phyloP scores from a whole-genome alignment of 2,888 invertebrate species.

The Andrena bicolor region DNA sequence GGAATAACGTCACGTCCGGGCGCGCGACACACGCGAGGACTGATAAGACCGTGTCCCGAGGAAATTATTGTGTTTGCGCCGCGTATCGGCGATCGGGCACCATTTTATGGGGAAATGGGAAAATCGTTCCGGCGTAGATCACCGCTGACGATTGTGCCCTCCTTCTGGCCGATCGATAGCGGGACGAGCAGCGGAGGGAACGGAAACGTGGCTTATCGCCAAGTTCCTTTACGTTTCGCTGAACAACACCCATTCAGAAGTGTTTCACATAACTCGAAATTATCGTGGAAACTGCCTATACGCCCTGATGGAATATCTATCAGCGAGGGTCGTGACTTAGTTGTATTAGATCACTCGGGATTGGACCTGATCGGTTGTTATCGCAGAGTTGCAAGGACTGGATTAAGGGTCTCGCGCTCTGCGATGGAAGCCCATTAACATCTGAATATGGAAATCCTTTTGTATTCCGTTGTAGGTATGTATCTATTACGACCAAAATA shows the following conservation, averaged over 20 bases:
- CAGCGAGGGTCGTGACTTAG: conserved; percentile 12
- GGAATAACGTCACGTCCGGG: conserved; percentile 64
- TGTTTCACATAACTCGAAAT: conserved; percentile 5
- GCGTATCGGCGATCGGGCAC: conserved; percentile 51
- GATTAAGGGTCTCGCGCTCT: no score
- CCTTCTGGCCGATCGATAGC: conserved; percentile 57
- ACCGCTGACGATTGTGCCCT: conserved; percentile 50
- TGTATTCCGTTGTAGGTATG: no score
- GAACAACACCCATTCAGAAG: conserved; percentile 40
- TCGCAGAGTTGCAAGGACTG: not conserved
- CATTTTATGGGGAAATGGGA: conserved; percentile 33
- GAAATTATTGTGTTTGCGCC: conserved; percentile 68
- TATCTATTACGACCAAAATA: no score
- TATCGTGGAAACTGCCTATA: conserved; percentile 2
- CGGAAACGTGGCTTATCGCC: conserved; percentile 57
- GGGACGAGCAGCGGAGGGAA: conserved; percentile 19
- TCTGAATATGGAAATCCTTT: no score
- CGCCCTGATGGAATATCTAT: conserved; percentile 25
- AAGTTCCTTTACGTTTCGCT: conserved; percentile 36
- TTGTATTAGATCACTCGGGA: not conserved
- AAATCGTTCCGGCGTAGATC: conserved; percentile 57
- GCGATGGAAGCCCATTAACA: no score
- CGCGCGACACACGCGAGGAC: conserved; percentile 49
- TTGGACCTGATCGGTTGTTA: not conserved
- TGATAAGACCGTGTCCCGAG: conserved; percentile 62